Base-by-base conservation (phyloP, 2,113 vertebrate genomes). In the Limnothrissa miodon region DNA sequence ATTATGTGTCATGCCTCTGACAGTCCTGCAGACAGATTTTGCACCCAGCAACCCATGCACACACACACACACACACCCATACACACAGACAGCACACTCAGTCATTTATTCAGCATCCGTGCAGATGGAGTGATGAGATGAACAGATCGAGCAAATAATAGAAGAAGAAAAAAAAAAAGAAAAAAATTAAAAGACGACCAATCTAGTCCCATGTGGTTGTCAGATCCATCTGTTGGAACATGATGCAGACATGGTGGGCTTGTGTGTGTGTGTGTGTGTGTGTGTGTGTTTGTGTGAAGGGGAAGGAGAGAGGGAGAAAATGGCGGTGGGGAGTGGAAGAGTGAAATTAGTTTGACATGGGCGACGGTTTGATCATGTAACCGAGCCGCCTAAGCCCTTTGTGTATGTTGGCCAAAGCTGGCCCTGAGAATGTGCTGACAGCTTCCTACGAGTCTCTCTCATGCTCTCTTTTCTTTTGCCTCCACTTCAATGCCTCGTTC, bases 291-390 rank as follows among this genome's bases (percentile, higher is more conserved):
- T 48, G 46, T 15, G 46, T 6, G 46, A 48, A 11, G 13, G 46
- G 13, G 17, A 23, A 21, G 2, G 21, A 21, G 19, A 56, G 53
- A 21, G 4, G 23, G 53, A 74, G 29, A 74, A 74, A 39, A 74
- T 74, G 66, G 66, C 33, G 33, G 25, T 11, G 59, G 9, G 7
- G 51, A 36, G 66, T 74, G 29, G 13, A 74, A 13, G 66, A 74
- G 13, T 29, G 25, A 17, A 74, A 74, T 74, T 74, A 74, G 66
- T 33, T 4, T 74, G 66, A 74, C 66, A 74, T 74, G 66, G 66
- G 15, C 13, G 66, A 36, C 29, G 10, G 66, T 74, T 74, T 74
- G 66, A 74, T 74, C 29, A 33, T 33, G 66, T 74, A 74, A 74
- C 66, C 13, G 66, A 74, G 25, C 29, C 10, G 25, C 29, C 25